These are phyloP conservation scores for Teleogryllus oceanicus DNA, from an alignment of 2,888 invertebrate species.

Conservation along the genomic window DNA sequence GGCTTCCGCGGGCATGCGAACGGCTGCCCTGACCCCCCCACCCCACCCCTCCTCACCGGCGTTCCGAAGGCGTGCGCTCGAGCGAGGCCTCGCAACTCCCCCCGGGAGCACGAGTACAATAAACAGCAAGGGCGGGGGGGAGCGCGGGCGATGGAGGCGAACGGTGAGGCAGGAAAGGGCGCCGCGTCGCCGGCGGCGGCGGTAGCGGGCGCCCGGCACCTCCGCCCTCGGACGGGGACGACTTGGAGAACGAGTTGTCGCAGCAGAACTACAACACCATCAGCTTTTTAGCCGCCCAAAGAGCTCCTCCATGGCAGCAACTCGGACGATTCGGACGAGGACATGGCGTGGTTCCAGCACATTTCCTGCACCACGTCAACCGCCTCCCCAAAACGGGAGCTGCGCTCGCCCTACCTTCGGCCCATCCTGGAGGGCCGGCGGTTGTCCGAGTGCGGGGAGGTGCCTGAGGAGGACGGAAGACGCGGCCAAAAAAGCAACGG, in stretches of 20 bases:
- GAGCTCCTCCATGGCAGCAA: slow-evolving; percentile 58
- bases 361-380: slow-evolving; percentile 70
- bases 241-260: slow-evolving; percentile 62
- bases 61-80: no score
- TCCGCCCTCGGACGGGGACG: slow-evolving; percentile 45
- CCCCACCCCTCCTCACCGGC: no score
- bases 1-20: neutral
- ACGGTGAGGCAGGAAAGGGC: neutral
- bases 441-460: slow-evolving; percentile 68
- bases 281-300: slow-evolving; percentile 62
- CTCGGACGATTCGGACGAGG: slow-evolving; percentile 51
- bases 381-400: slow-evolving; percentile 60
- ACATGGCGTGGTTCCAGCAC: slow-evolving; percentile 61
- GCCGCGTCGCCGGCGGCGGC: slow-evolving; percentile 19
- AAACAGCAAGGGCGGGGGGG: no score
- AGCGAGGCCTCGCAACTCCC: no score
- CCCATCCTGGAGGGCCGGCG: slow-evolving; percentile 51
- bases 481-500: slow-evolving; percentile 25
- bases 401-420: slow-evolving; percentile 46
- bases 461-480: slow-evolving; percentile 33
- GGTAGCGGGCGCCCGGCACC: neutral
- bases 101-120: no score
- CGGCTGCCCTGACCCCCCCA: neutral
- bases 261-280: slow-evolving; percentile 69
- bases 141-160: neutral